Evolutionary conservation across 2,888 invertebrate species (phyloP).

Genomic region (Netelia virgata): DNA sequence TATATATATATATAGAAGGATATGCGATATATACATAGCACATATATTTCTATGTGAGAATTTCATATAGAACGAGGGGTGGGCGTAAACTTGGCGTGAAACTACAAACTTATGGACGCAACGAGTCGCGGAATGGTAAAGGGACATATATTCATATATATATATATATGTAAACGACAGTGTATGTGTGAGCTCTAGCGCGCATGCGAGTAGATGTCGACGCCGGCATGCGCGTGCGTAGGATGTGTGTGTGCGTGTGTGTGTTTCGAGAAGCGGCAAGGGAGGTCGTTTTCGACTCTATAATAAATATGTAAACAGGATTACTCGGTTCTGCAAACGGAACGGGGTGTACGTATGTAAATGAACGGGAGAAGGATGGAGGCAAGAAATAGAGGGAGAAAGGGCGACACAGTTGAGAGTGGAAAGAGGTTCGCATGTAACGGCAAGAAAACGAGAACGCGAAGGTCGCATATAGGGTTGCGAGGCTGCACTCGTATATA

Average conservation of each 20-base stretch:
- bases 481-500: constrained; percentile 24
- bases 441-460: constrained; percentile 29
- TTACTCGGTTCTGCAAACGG: constrained; percentile 66
- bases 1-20: constrained; percentile 10
- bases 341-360: constrained; percentile 66
- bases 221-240: neutral
- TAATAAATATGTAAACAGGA: constrained; percentile 74
- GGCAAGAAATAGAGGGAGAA: constrained; percentile 5
- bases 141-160: constrained; percentile 12
- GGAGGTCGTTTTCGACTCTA: constrained; percentile 64
- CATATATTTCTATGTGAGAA: constrained; percentile 36
- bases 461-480: neutral
- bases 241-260: neutral
- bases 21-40: neutral
- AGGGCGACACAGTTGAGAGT: neutral
- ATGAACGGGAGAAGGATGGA: constrained; percentile 51
- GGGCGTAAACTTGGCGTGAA: constrained; percentile 61
- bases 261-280: neutral
- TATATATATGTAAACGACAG: neutral
- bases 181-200: neutral
- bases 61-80: constrained; percentile 48
- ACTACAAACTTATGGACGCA: constrained; percentile 62
- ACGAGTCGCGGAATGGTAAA: constrained; percentile 37
- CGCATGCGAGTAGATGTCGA: neutral
- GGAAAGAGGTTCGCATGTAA: neutral